Base-by-base conservation (phyloP, 2,888 invertebrate genomes). In the Hirtodrosophila duncani region DNA sequence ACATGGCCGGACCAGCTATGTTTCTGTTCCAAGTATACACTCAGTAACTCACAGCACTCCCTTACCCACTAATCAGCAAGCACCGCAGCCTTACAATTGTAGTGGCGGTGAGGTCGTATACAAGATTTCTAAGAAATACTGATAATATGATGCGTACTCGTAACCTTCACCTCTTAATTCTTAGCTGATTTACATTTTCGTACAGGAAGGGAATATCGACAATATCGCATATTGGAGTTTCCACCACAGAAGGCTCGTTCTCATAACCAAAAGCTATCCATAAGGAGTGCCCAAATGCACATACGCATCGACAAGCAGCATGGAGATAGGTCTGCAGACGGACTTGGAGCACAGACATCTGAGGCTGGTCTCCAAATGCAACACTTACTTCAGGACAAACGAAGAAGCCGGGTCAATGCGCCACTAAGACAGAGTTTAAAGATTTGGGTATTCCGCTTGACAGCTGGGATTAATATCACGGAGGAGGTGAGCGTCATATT, bases 161-260 rank as follows among this genome's bases (percentile, higher is more conserved):
- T n/a, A n/a, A n/a, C n/a, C n/a, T n/a, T n/a, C n/a, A n/a, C n/a
- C n/a, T n/a, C n/a, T n/a, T n/a, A n/a, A n/a, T n/a, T n/a, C n/a
- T n/a, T n/a, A n/a, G n/a, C n/a, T n/a, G 17, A 33, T 10, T 33
- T 2, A 3, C n/a, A 23, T 2, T 33, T 37, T 18, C 31, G 83
- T 83, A 84, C 89, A 96, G 96, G 96, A 80, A 91, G 91, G 72
- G 91, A 92, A 82, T 89, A 95, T 79, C 95, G 95, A 85, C 93
- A 94, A 39, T 95, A 96, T 87, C 91, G 93, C 49, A 88, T 96
- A 74, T 89, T 96, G 72, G 95, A 96, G 87, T 96, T 96, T 88
- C 91, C 93, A 45, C 91, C 93, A 81, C 91, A 91, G 63, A 89
- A 89, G 66, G 91, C 91, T 49, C 72, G 79, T 24, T 59, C 70